Evolutionary conservation across 2,888 invertebrate genomes (phyloP).

Genomic region (Thera britannica): DNA sequence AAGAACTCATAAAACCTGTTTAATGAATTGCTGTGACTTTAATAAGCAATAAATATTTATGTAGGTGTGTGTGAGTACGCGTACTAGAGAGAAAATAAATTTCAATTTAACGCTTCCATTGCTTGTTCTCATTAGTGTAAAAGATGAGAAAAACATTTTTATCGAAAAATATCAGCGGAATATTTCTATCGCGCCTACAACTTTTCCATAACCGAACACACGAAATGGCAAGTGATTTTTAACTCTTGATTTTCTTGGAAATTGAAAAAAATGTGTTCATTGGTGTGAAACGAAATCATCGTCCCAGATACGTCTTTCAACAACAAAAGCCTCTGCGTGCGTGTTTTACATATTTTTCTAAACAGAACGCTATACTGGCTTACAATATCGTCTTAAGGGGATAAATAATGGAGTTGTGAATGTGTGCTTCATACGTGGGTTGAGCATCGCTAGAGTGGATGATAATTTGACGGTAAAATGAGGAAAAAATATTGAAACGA

Average conservation of each 20-base stretch:
- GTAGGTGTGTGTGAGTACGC: conserved; percentile 56
- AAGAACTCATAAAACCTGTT: conserved; percentile 66
- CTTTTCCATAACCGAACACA: conserved; percentile 58
- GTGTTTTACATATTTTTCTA: conserved; percentile 77
- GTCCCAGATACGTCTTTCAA: conserved; percentile 72
- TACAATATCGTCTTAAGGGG: conserved; percentile 68
- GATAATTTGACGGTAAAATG: conserved; percentile 60
- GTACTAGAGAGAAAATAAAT: conserved; percentile 68
- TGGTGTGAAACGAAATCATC: conserved; percentile 76
- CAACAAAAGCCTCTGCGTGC: conserved; percentile 71
- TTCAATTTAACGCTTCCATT: conserved; percentile 70
- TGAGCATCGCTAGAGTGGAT: conserved; percentile 53
- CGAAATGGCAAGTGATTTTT: conserved; percentile 66
- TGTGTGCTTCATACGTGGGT: conserved; percentile 61
- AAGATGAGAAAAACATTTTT: conserved; percentile 66
- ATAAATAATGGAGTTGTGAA: conserved; percentile 72
- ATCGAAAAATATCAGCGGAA: conserved; percentile 64
- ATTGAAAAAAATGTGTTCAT: conserved; percentile 77
- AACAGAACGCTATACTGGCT: conserved; percentile 68
- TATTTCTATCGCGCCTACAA: conserved; percentile 59
- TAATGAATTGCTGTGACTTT: conserved; percentile 70
- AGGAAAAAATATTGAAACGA: conserved; percentile 45
- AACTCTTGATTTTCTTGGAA: conserved; percentile 69
- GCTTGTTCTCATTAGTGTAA: conserved; percentile 72
- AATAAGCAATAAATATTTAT: conserved; percentile 74